Evolutionary conservation across 2,888 invertebrate species (phyloP).

Genomic region (Conomelus anceps): DNA sequence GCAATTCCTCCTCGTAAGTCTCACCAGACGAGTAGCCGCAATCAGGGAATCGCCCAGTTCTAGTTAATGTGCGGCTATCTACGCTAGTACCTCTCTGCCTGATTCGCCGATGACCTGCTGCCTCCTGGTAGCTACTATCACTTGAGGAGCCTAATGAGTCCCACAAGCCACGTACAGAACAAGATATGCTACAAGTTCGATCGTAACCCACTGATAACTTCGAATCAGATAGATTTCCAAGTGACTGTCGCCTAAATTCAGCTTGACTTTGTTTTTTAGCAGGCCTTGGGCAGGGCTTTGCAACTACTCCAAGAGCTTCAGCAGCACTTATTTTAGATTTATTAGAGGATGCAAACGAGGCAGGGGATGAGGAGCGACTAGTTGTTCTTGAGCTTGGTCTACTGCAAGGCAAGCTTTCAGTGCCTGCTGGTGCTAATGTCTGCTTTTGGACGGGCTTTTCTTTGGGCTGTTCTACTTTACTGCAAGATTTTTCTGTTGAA

Average conservation of each 20-base stretch:
- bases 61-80: conserved; percentile 34
- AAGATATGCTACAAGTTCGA: conserved; percentile 27
- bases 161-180: conserved; percentile 34
- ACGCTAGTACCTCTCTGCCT: conserved; percentile 34
- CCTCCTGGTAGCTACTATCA: conserved; percentile 29
- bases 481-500: conserved; percentile 6
- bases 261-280: conserved; percentile 28
- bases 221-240: conserved; percentile 35
- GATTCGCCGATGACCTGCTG: conserved; percentile 31
- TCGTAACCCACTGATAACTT: conserved; percentile 32
- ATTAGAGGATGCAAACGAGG: conserved; percentile 26
- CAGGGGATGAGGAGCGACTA: conserved; percentile 33
- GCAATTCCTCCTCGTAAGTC: conserved; percentile 21
- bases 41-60: conserved; percentile 28
- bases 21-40: conserved; percentile 29
- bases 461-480: conserved; percentile 17
- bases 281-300: conserved; percentile 35
- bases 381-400: conserved; percentile 32
- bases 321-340: conserved; percentile 34
- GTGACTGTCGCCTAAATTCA: conserved; percentile 34
- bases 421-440: conserved; percentile 22
- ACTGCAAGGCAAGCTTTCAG: conserved; percentile 30
- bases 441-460: conserved; percentile 7
- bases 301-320: conserved; percentile 35
- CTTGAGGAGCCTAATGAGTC: conserved; percentile 34